Evolutionary conservation across 2,797 vertebrate genomes (phyloP).

Genomic region (Pitangus sulphuratus): DNA sequence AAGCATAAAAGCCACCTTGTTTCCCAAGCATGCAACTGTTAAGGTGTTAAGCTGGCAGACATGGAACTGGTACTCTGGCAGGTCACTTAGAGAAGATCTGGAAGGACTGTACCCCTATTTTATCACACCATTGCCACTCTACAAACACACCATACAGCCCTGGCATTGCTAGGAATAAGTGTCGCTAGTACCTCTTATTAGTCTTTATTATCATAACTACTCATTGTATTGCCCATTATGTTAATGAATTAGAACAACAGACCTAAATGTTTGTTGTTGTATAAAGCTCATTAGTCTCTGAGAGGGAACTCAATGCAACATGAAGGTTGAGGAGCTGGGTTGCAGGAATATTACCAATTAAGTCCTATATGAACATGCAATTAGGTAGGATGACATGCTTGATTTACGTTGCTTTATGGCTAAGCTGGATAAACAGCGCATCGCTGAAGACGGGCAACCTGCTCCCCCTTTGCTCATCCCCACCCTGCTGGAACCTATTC

Average conservation of each 20-base stretch:
- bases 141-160: neutral
- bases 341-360: constrained; percentile 76
- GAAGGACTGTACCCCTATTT: neutral
- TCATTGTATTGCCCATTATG: constrained; percentile 70
- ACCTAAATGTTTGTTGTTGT: constrained; percentile 71
- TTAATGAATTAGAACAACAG: constrained; percentile 78
- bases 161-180: constrained; percentile 40
- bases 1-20: neutral
- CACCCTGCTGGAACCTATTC: constrained; percentile 33
- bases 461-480: constrained; percentile 31
- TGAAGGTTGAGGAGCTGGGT: constrained; percentile 56
- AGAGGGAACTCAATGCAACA: constrained; percentile 49
- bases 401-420: constrained; percentile 75
- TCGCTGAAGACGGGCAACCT: constrained; percentile 18
- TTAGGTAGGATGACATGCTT: constrained; percentile 75
- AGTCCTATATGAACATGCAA: constrained; percentile 73
- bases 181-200: constrained; percentile 50
- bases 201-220: constrained; percentile 69
- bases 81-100: neutral
- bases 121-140: neutral
- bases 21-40: rapidly evolving
- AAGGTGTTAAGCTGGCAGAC: neutral
- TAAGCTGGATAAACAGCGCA: constrained; percentile 47
- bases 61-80: neutral
- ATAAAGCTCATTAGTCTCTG: constrained; percentile 71